Evolutionary conservation across 2,113 vertebrate species (phyloP).

Genomic region (Eudyptes chrysolophus): DNA sequence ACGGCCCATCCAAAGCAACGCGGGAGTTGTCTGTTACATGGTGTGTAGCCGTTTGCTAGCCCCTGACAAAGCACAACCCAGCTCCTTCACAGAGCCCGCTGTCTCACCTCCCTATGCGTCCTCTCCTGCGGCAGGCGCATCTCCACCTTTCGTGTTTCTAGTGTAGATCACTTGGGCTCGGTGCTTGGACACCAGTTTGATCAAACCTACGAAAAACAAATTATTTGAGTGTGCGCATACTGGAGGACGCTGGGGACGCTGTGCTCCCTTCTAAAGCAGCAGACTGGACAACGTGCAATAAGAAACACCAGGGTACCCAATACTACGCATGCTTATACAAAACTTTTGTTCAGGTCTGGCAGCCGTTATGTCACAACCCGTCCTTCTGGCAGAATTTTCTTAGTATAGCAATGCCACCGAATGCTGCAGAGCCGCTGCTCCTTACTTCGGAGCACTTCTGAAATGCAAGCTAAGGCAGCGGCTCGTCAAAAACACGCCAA

Average conservation of each 20-base stretch:
- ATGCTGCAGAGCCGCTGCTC: neutral
- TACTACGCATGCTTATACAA: fast-evolving
- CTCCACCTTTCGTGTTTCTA: slow-evolving; percentile 95
- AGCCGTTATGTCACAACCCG: fast-evolving
- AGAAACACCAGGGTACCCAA: neutral
- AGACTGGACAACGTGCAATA: fast-evolving
- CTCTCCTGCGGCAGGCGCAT: slow-evolving; percentile 83
- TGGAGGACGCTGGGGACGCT: fast-evolving
- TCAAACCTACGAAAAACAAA: slow-evolving; percentile 79
- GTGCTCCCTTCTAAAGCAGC: fast-evolving
- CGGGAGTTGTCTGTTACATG: fast-evolving
- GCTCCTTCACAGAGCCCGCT: fast-evolving
- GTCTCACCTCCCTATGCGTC: slow-evolving; percentile 81
- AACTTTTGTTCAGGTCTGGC: no score
- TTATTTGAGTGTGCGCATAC: fast-evolving
- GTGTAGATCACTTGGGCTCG: slow-evolving; percentile 97
- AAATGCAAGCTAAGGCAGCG: neutral
- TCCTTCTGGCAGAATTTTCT: neutral
- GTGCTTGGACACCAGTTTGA: slow-evolving; percentile 97
- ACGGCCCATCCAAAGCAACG: fast-evolving
- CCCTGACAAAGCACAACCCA: neutral
- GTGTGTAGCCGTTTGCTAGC: fast-evolving
- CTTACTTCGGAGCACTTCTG: neutral
- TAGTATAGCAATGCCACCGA: fast-evolving
- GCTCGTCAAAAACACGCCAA: fast-evolving